phyloP scores from a whole-genome alignment of 2,888 invertebrate species.

The Leptinotarsa juncta region DNA sequence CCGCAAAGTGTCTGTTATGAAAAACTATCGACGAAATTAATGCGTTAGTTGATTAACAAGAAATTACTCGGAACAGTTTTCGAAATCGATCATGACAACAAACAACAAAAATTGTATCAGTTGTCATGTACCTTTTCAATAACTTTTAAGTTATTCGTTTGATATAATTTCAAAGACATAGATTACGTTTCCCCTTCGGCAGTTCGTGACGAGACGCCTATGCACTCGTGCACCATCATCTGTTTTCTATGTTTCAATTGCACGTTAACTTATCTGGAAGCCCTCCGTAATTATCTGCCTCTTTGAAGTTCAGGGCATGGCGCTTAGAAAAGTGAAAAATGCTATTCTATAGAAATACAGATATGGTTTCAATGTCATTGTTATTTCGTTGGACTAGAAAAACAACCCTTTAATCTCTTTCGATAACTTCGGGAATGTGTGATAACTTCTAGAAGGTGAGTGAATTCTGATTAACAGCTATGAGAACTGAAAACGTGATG shows the following conservation, averaged over 20 bases:
- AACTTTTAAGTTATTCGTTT: too few species aligned
- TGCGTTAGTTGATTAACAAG: too few species aligned
- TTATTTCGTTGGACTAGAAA: neutral
- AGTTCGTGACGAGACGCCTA: neutral
- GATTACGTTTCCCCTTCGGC: neutral
- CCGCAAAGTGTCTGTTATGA: too few species aligned
- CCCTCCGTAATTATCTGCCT: neutral
- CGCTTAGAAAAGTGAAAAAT: conserved; percentile 5
- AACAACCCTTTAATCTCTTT: neutral
- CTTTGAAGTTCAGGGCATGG: neutral
- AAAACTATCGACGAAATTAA: too few species aligned
- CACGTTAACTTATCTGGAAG: conserved; percentile 11
- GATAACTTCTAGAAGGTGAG: too few species aligned
- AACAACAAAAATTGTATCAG: too few species aligned
- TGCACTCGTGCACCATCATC: neutral
- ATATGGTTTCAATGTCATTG: neutral
- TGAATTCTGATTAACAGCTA: too few species aligned
- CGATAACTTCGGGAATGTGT: too few species aligned
- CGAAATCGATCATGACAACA: too few species aligned
- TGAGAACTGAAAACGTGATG: too few species aligned
- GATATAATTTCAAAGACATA: neutral
- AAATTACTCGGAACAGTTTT: too few species aligned
- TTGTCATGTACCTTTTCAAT: too few species aligned
- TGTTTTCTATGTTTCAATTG: conserved; percentile 14
- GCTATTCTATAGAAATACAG: neutral